Evolutionary conservation across 1,140 invertebrate species (phyloP).

Genomic region (Neodiprion pinetum): DNA sequence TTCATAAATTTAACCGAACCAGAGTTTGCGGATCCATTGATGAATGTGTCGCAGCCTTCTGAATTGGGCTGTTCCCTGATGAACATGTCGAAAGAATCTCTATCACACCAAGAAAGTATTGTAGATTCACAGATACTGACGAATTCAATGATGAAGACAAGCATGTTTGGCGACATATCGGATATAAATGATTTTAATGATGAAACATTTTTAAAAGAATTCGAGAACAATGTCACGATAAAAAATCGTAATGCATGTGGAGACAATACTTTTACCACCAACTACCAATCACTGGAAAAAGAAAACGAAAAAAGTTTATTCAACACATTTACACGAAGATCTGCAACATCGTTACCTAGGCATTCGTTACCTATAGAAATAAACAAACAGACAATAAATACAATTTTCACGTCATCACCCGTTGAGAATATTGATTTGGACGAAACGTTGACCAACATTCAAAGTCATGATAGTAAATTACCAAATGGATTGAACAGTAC

Average conservation of each 20-base stretch:
- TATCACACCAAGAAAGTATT: slow-evolving; percentile 29
- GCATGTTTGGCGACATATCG: slow-evolving; percentile 41
- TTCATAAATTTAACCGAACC: slow-evolving; percentile 50
- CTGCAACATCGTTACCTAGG: slow-evolving; percentile 20
- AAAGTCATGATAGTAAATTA: neutral
- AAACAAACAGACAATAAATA: slow-evolving; percentile 14
- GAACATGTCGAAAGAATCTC: slow-evolving; percentile 25
- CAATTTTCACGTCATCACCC: slow-evolving; percentile 33
- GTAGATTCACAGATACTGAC: slow-evolving; percentile 48
- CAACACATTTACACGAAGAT: slow-evolving; percentile 5
- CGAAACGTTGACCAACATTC: slow-evolving; percentile 5
- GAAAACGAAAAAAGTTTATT: neutral
- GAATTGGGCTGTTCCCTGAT: slow-evolving; percentile 45
- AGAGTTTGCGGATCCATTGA: slow-evolving; percentile 45
- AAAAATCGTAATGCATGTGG: slow-evolving; percentile 18
- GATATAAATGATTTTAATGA: slow-evolving; percentile 11
- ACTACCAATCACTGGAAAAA: neutral
- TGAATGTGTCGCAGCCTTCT: slow-evolving; percentile 54
- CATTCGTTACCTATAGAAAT: slow-evolving; percentile 10
- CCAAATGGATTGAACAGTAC: slow-evolving; percentile 3
- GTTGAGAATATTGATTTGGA: slow-evolving; percentile 25
- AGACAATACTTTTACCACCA: slow-evolving; percentile 12
- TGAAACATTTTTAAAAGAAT: slow-evolving; percentile 24
- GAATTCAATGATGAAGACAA: slow-evolving; percentile 54
- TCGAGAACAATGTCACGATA: slow-evolving; percentile 11